Evolutionary conservation across 1,140 invertebrate genomes (phyloP), one percentile per base, ranked within the genome.

Genomic region (Camponotus floridanus): DNA sequence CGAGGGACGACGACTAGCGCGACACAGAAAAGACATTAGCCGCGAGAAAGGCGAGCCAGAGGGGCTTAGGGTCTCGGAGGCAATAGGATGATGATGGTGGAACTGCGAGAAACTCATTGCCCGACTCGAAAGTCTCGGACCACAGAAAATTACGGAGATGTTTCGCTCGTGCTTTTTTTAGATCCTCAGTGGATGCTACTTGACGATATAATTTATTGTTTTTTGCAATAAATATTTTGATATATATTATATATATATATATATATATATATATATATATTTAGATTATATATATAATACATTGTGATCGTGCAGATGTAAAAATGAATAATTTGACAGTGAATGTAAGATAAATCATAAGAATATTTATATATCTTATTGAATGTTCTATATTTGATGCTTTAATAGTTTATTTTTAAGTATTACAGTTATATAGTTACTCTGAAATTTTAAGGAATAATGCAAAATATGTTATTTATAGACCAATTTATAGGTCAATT

Each of bases 1-100:
- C 90, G 88, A 93, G 93, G 92, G 93, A 94, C 92, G 91, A 88
- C 84, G 91, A 87, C 90, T 88, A 87, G 91, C 83, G 79, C 91
- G 92, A 95, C 94, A 95, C 94, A 94, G 94, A 95, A 95, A 94
- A 94, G 93, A 94, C 94, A 95, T 94, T 94, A 95, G 93, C 92
- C 78, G 87, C 92, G 88, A 92, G 89, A 86, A 90, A 88, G 80
- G 86, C 73, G 73, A 62, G 67, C 65, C 59, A 62, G 85, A 80
- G 87, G 83, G 71, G 78, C 68, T 81, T 85, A 70, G 86, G 71
- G 74, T 61, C 78, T 86, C 45, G 65, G 87, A 88, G 85, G 76
- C 57, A 85, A 88, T 74, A 73, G 89, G 64, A 87, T 33, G 79
- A 79, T 65, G 76, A 86, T 57, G 74, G 51, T 85, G 80, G 88